Evolutionary conservation across 1,140 invertebrate genomes (phyloP).

Genomic region (Drosophila kepulauana): DNA sequence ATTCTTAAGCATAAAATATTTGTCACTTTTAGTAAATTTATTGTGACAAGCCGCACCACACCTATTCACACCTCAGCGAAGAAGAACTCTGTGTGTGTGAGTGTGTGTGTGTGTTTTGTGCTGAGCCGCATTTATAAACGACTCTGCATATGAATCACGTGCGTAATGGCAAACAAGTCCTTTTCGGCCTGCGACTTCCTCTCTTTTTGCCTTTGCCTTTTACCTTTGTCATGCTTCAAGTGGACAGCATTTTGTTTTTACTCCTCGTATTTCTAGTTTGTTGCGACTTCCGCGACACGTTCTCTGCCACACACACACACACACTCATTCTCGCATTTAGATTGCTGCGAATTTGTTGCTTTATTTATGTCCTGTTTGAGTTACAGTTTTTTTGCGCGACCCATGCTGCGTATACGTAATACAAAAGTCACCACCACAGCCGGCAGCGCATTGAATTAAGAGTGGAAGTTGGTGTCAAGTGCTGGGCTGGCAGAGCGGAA

Average conservation of each 20-base stretch:
- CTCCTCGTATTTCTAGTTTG: conserved; percentile 58
- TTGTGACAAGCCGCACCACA: conserved; percentile 72
- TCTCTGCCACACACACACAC: conserved; percentile 41
- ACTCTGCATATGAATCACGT: conserved; percentile 80
- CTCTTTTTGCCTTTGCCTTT: conserved; percentile 8
- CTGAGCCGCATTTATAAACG: conserved; percentile 61
- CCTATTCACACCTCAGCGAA: conserved; percentile 59
- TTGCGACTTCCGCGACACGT: conserved; percentile 71
- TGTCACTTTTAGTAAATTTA: conserved; percentile 84
- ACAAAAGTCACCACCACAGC: conserved; percentile 52
- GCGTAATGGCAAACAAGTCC: conserved; percentile 75
- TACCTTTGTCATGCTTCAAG: conserved; percentile 55
- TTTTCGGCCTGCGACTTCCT: conserved; percentile 33
- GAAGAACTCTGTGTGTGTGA: not conserved
- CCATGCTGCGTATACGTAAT: conserved; percentile 65
- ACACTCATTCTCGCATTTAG: not conserved
- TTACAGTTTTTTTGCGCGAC: conserved; percentile 29
- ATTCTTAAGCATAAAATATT: conserved; percentile 84
- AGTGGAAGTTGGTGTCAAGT: conserved; percentile 75
- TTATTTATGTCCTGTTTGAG: conserved; percentile 53
- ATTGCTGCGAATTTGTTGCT: conserved; percentile 45
- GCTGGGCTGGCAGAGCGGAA: conserved; percentile 57
- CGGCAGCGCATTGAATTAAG: conserved; percentile 68
- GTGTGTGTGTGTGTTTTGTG: not conserved
- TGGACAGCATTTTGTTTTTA: conserved; percentile 74